Evolutionary conservation across 2,113 vertebrate species (phyloP).

Genomic region (Elephantulus edwardii): DNA sequence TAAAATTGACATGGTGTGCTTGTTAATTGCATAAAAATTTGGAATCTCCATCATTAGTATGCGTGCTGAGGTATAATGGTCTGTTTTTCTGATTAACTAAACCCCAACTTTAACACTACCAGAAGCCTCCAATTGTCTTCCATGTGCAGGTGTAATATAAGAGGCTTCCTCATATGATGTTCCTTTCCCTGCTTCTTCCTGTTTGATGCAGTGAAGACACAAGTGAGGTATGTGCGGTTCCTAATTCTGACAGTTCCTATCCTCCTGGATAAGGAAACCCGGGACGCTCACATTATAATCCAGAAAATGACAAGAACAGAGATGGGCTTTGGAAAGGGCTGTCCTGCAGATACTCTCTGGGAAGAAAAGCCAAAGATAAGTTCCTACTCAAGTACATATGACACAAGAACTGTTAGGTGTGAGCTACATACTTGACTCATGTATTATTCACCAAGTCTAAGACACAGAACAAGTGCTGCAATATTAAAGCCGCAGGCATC

Average conservation of each 20-base stretch:
- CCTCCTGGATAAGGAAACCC: not conserved
- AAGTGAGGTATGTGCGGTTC: too few species aligned
- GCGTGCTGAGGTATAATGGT: not conserved
- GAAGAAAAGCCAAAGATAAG: not conserved
- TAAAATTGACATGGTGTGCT: not conserved
- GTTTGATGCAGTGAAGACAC: not conserved
- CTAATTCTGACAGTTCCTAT: not conserved
- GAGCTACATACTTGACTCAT: not conserved
- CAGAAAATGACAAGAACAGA: not conserved
- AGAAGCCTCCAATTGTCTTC: not conserved
- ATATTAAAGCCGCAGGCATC: not conserved
- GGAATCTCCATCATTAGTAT: rapidly evolving
- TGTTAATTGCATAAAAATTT: not conserved
- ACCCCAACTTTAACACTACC: rapidly evolving
- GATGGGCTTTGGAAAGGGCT: not conserved
- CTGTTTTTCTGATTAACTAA: not conserved
- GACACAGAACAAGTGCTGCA: not conserved
- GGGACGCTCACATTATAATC: not conserved
- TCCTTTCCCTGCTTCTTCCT: not conserved
- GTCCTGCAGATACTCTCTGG: not conserved
- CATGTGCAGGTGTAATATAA: too few species aligned
- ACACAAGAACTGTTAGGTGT: not conserved
- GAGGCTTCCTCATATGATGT: not conserved
- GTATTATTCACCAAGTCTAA: not conserved
- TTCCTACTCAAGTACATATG: not conserved